phyloP scores from a whole-genome alignment of 2,888 invertebrate species.

The Sipha maydis region DNA sequence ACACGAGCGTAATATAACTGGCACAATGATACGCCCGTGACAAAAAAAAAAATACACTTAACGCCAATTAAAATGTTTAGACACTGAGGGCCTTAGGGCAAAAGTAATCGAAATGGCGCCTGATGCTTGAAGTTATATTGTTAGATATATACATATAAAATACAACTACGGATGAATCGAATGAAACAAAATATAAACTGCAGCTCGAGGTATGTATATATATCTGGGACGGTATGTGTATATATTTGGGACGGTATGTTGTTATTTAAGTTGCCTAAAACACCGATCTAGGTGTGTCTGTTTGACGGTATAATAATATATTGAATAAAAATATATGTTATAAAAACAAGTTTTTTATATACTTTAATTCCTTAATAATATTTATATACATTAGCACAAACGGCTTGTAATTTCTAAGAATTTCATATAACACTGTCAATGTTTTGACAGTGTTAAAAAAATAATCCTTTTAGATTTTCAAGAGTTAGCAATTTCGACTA shows the following conservation, averaged over 20 bases:
- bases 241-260: conserved; percentile 1
- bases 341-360: conserved; percentile 47
- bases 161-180: background rate
- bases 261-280: conserved; percentile 26
- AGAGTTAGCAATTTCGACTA: background rate
- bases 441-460: background rate
- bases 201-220: background rate
- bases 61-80: conserved; percentile 27
- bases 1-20: background rate
- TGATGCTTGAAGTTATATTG: background rate
- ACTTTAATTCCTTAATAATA: conserved; percentile 40
- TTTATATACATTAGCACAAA: background rate
- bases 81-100: background rate
- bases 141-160: background rate
- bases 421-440: conserved; percentile 19
- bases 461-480: background rate
- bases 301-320: conserved; percentile 53
- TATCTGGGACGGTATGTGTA: no score
- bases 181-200: conserved; percentile 16
- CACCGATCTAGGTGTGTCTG: conserved; percentile 31
- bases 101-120: background rate
- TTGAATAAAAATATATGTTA: background rate
- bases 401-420: background rate
- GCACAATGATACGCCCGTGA: background rate
- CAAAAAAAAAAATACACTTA: background rate